Conservation (phyloP, 2,113 vertebrate species). For the Crotalus tigris region DNA sequence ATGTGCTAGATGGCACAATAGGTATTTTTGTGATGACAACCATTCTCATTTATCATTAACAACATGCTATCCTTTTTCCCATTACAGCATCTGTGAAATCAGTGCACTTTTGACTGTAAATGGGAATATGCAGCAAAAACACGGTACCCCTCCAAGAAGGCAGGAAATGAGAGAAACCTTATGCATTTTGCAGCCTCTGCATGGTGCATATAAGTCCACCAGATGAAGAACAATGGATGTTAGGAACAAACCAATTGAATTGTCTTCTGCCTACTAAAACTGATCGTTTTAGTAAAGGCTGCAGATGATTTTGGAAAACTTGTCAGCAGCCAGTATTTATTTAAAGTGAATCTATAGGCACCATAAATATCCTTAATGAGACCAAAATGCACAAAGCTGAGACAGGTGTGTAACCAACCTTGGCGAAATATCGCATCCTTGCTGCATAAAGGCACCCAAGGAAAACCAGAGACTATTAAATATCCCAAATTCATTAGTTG, state of each 20-base stretch:
- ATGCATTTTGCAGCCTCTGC: constrained; percentile 79
- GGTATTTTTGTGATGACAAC: constrained; percentile 9
- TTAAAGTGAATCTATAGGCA: constrained; percentile 75
- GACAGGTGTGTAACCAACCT: constrained; percentile 80
- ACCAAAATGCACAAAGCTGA: constrained; percentile 82
- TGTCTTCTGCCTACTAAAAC: constrained; percentile 39
- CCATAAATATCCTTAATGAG: constrained; percentile 66
- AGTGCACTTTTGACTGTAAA: constrained; percentile 71
- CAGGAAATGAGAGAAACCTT: constrained; percentile 77
- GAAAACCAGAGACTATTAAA: constrained; percentile 99
- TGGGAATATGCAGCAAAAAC: constrained; percentile 94
- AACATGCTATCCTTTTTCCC: constrained; percentile 71
- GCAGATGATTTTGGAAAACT: constrained; percentile 39
- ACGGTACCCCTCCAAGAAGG: constrained; percentile 93
- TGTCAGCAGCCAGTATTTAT: constrained; percentile 44
- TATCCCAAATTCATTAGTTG: constrained; percentile 99
- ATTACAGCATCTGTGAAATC: constrained; percentile 71
- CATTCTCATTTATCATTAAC: constrained; percentile 7
- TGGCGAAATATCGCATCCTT: constrained; percentile 95
- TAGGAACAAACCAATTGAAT: constrained; percentile 42
- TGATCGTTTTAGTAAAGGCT: constrained; percentile 41
- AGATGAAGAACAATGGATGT: constrained; percentile 57
- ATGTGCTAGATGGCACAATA: neutral
- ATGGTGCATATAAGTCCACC: constrained; percentile 76
- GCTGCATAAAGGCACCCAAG: constrained; percentile 92